phyloP scores from a whole-genome alignment of 2,888 invertebrate genomes.

The Minunthozetes semirufus region DNA sequence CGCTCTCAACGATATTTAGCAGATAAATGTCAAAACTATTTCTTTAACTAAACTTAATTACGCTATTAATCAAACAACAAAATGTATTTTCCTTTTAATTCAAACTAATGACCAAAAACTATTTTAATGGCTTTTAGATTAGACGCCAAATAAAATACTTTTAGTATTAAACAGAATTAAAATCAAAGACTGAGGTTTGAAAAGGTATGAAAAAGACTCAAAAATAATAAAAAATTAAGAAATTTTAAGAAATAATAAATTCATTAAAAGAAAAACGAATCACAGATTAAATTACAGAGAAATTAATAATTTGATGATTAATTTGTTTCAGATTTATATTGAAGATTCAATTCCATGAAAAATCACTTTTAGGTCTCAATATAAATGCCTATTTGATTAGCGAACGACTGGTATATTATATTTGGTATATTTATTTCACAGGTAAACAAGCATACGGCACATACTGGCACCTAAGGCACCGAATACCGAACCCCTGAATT shows the following conservation, averaged over 20 bases:
- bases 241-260: background rate
- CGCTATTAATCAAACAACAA: slow-evolving; percentile 20
- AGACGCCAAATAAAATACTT: background rate
- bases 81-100: background rate
- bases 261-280: background rate
- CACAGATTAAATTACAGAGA: background rate
- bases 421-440: background rate
- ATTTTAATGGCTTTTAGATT: slow-evolving; percentile 26
- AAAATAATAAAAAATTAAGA: background rate
- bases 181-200: background rate
- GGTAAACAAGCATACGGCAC: slow-evolving; percentile 16
- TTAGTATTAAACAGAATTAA: background rate
- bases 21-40: slow-evolving; percentile 28
- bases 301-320: slow-evolving; percentile 21
- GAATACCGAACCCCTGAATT: background rate
- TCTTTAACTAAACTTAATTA: slow-evolving; percentile 14
- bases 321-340: background rate
- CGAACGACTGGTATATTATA: background rate
- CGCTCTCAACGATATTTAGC: background rate
- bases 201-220: background rate
- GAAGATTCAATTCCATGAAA: background rate
- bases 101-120: slow-evolving; percentile 28
- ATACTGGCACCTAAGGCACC: slow-evolving; percentile 17
- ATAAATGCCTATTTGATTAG: background rate
- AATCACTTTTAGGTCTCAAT: background rate